Base-by-base conservation (phyloP, 2,797 vertebrate species). In the Pagetopsis macropterus region DNA sequence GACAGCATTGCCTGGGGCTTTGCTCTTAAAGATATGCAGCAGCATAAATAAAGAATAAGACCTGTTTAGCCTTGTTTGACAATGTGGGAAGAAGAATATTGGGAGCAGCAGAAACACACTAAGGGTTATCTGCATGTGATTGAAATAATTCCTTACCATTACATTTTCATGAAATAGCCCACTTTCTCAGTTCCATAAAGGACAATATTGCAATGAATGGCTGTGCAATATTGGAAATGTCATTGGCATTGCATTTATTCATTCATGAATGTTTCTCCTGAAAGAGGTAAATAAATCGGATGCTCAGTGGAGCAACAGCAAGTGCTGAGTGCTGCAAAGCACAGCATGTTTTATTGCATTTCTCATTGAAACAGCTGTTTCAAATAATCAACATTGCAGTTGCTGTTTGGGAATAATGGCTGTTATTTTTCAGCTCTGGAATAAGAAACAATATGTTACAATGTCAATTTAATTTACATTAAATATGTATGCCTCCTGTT, bases 301-400 rank as follows among this genome's bases (percentile, higher is more conserved):
- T 85, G 78, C 51, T 60, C 71, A 72, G 45, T 50, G 55, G 61
- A 83, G 81, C 70, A 68, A 73, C 70, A 62, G 60, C 37, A 50
- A 65, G 21, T 44, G 72, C 61, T 66, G 68, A 78, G 61, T 69
- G 78, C 70, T 78, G 79, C 73, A 81, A 70, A 78, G 60, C 52
- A 65, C 64, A 83, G 56, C 74, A 79, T 76, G 56, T 83, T 79
- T 79, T 78, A 58, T 82, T 85, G 73, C 43, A 15, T 82, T 86
- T 86, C 86, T 70, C 82, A 88, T 76, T 58, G 65, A 78, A 90
- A 88, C 79, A 43, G 55, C 72, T 75, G 74, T 78, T 89, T 78
- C 67, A 67, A 87, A 85, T 66, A 87, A 83, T 86, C 68, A 81
- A 23, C 51, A 57, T 43, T 16, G 50, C 68, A 40, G 50, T 72